These are phyloP conservation scores for Erpetoichthys calabaricus DNA, from an alignment of 2,797 vertebrate genomes.

Conservation along the genomic window DNA sequence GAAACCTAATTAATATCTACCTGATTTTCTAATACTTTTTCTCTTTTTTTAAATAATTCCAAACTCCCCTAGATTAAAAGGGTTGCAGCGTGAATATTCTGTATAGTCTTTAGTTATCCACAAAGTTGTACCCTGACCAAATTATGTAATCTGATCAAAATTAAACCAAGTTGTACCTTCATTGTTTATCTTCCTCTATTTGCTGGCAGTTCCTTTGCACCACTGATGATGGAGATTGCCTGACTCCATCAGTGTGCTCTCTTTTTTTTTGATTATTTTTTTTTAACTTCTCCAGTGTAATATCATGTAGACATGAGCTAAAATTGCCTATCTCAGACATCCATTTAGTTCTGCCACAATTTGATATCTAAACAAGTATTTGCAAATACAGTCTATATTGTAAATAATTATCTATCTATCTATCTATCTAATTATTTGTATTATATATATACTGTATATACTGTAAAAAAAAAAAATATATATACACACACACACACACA, in stretches of 20 bases:
- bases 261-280: too few relatives aligned
- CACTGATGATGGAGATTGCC: conserved; percentile 15
- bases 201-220: not conserved
- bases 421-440: too few relatives aligned
- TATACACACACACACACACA: too few relatives aligned
- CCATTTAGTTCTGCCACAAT: conserved; percentile 21
- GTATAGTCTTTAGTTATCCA: not conserved
- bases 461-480: too few relatives aligned
- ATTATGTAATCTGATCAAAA: not conserved
- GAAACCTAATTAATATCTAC: too few relatives aligned
- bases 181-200: not conserved
- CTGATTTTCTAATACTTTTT: too few relatives aligned
- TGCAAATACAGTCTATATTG: too few relatives aligned
- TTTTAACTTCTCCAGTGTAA: not conserved
- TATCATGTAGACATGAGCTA: conserved; percentile 20
- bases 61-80: not conserved
- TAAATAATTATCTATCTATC: too few relatives aligned
- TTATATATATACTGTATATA: too few relatives aligned
- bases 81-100: not conserved
- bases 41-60: not conserved
- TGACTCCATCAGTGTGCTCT: conserved; percentile 22
- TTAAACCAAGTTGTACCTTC: conserved; percentile 1
- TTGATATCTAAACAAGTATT: conserved; percentile 19
- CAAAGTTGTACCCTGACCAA: not conserved
- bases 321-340: conserved; percentile 2